These are phyloP conservation scores for Harpagoxenus sublaevis DNA, from an alignment of 2,888 invertebrate genomes.

Conservation along the genomic window DNA sequence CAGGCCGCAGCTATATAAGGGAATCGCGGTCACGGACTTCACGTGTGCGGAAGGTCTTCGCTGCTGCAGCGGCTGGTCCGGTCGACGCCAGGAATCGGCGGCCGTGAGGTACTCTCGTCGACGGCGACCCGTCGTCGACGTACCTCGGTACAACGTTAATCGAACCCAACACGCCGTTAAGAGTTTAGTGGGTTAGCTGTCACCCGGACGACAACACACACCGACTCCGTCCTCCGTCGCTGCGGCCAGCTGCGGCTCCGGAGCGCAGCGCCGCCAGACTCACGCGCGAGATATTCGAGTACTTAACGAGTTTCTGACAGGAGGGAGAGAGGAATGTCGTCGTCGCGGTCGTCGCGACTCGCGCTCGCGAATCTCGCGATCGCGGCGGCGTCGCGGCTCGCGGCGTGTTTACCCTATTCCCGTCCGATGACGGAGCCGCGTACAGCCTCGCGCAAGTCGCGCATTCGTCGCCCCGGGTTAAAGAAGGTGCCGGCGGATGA, in stretches of 20 bases:
- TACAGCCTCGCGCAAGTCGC: too few relatives aligned
- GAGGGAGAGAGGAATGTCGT: neutral
- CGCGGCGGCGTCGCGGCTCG: too few relatives aligned
- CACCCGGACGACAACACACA: slow-evolving; percentile 51
- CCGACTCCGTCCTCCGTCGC: slow-evolving; percentile 68
- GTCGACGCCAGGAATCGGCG: neutral
- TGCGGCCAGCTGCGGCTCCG: slow-evolving; percentile 45
- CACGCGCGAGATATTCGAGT: slow-evolving; percentile 54
- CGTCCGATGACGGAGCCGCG: too few relatives aligned
- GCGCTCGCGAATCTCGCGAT: too few relatives aligned
- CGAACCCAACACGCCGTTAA: neutral
- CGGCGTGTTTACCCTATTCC: too few relatives aligned
- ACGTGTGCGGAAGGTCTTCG: neutral
- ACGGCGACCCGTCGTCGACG: neutral
- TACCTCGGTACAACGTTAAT: neutral
- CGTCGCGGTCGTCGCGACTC: neutral
- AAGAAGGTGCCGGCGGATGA: too few relatives aligned
- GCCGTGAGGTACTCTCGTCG: neutral
- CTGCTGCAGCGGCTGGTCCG: too few relatives aligned
- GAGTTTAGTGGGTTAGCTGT: slow-evolving; percentile 35
- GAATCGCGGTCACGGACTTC: neutral
- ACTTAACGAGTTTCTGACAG: too few relatives aligned
- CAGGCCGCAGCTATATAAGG: neutral
- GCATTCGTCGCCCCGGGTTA: too few relatives aligned
- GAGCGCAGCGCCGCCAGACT: slow-evolving; percentile 33